Evolutionary conservation across 1,140 invertebrate species (phyloP).

Genomic region (Aporrectodea caliginosa): DNA sequence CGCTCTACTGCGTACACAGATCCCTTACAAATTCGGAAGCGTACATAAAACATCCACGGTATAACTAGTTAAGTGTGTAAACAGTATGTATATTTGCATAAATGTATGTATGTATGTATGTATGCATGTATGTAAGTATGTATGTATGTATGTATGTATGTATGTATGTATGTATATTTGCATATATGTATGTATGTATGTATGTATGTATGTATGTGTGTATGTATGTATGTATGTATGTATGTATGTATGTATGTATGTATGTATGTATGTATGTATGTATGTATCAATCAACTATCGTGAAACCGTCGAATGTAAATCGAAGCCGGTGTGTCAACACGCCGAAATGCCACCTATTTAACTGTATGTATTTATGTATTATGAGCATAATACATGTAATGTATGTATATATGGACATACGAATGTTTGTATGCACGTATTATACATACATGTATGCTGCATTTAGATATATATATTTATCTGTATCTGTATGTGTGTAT

Average conservation of each 20-base stretch:
- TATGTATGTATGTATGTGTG: conserved; percentile 28
- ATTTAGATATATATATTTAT: background rate
- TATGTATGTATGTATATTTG: conserved; percentile 11
- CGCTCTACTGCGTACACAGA: too few relatives aligned
- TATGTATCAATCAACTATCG: background rate
- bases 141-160: conserved; percentile 18
- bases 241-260: conserved; percentile 1
- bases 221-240: conserved; percentile 21
- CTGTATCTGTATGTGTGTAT: too few relatives aligned
- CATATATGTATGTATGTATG: conserved; percentile 30
- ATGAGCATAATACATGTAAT: background rate
- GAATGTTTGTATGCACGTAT: background rate
- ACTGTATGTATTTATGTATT: background rate
- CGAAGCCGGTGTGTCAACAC: background rate
- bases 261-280: conserved; percentile 20
- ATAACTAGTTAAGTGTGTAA: background rate
- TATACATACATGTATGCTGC: background rate
- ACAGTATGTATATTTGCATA: background rate
- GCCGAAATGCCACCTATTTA: background rate
- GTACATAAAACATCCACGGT: too few relatives aligned
- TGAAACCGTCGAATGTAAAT: background rate
- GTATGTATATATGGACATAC: background rate
- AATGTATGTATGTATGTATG: conserved; percentile 16
- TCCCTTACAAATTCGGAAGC: too few relatives aligned
- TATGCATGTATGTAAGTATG: conserved; percentile 10